Evolutionary conservation across 2,888 invertebrate genomes (phyloP).

Genomic region (Ophion obscuratus): DNA sequence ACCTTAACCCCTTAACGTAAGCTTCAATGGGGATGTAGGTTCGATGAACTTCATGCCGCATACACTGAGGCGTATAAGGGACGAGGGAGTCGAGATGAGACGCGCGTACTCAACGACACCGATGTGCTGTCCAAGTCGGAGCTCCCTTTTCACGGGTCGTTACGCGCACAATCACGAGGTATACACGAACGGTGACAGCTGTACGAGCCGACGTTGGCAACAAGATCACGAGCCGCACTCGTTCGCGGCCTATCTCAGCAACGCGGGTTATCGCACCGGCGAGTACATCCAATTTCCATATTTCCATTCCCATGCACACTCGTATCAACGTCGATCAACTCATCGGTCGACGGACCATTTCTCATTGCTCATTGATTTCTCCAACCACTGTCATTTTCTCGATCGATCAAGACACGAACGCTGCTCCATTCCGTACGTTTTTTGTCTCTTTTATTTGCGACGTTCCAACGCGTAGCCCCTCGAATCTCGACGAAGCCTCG

Average conservation of each 20-base stretch:
- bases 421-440: too few species aligned
- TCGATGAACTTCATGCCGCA: conserved; percentile 98
- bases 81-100: conserved; percentile 96
- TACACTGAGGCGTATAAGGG: conserved; percentile 93
- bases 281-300: conserved; percentile 75
- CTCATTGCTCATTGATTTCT: neutral
- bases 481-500: too few species aligned
- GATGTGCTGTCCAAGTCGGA: conserved; percentile 99
- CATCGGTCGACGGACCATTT: neutral
- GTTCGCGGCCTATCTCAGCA: conserved; percentile 95
- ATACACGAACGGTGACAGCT: conserved; percentile 99
- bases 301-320: neutral
- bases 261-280: conserved; percentile 97
- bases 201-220: conserved; percentile 98
- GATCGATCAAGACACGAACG: too few species aligned
- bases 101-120: conserved; percentile 99
- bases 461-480: too few species aligned
- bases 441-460: too few species aligned
- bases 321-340: neutral
- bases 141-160: conserved; percentile 96
- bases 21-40: conserved; percentile 83
- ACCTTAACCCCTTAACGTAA: neutral
- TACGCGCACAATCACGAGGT: conserved; percentile 99
- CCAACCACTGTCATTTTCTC: too few species aligned
- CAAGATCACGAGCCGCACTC: conserved; percentile 95